Evolutionary conservation across 92 coral and sea anemone species (phyloP).

Genomic region (Plumapathes pennacea): DNA sequence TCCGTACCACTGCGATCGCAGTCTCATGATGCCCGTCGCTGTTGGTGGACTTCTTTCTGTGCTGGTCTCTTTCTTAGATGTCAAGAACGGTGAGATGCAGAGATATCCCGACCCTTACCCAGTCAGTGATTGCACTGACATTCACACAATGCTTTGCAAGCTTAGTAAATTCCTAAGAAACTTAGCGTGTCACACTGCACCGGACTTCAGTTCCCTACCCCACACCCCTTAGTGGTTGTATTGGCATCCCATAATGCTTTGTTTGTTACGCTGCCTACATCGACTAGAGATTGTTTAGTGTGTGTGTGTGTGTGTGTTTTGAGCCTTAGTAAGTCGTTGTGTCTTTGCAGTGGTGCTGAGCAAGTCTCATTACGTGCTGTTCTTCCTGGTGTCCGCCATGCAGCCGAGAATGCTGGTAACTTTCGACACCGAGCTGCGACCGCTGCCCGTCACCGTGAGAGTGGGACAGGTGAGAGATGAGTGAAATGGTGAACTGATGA

Average conservation of each 20-base stretch:
- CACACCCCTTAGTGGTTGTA: no score
- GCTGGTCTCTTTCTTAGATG: constrained; percentile 88
- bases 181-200: no score
- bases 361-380: constrained; percentile 85
- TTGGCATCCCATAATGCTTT: no score
- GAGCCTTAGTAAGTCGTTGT: no score
- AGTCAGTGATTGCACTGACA: background rate
- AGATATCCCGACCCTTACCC: background rate
- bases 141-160: background rate
- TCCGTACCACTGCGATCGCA: constrained; percentile 95
- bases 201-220: no score
- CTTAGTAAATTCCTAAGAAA: no score
- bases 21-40: constrained; percentile 93
- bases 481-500: background rate
- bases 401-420: constrained; percentile 98
- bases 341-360: constrained; percentile 70
- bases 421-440: constrained; percentile 91
- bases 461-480: constrained; percentile 95
- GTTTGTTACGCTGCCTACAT: no score
- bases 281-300: no score
- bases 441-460: constrained; percentile 92
- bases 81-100: constrained; percentile 74
- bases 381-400: constrained; percentile 93
- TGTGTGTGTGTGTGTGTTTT: no score
- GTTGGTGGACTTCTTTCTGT: constrained; percentile 96